phyloP scores from a whole-genome alignment of 2,888 invertebrate species.

The Campoplex capitator region DNA sequence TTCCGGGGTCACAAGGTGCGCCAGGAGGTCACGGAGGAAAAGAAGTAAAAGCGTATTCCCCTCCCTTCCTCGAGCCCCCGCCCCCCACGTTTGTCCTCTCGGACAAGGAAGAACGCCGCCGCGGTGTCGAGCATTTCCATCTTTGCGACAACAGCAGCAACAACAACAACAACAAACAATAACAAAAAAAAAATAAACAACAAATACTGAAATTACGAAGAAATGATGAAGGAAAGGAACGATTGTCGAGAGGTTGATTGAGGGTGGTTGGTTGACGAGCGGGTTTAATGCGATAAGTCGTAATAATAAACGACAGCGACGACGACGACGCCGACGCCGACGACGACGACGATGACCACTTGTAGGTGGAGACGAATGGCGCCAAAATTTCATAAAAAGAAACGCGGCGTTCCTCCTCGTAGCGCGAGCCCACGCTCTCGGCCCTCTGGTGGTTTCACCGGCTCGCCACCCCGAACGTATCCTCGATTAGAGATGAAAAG shows the following conservation, averaged over 20 bases:
- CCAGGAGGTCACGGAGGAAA: constrained; percentile 86
- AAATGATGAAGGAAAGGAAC: background rate
- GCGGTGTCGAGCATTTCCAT: constrained; percentile 33
- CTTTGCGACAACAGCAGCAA: background rate
- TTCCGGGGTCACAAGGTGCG: constrained; percentile 96
- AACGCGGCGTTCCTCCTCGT: constrained; percentile 18
- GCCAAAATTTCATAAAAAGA: constrained; percentile 1
- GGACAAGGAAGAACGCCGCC: constrained; percentile 27
- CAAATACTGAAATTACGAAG: background rate
- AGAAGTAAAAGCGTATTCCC: constrained; percentile 74
- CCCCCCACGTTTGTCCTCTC: constrained; percentile 18
- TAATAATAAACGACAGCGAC: background rate
- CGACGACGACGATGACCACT: constrained; percentile 6
- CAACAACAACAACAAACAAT: background rate
- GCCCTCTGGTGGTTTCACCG: background rate
- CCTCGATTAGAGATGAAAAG: background rate
- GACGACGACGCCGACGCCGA: background rate
- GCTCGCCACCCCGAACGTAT: background rate
- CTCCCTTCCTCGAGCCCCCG: constrained; percentile 17
- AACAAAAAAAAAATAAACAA: background rate
- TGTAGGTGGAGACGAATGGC: background rate
- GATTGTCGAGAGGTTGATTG: background rate
- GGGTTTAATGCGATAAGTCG: background rate
- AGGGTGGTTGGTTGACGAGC: background rate
- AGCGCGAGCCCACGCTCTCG: constrained; percentile 20